Percentiles rank a stretch among this genome's conserved stretches.
Conservation (phyloP, 2,113 vertebrate species). For the Tenebrosternarchus preto region DNA sequence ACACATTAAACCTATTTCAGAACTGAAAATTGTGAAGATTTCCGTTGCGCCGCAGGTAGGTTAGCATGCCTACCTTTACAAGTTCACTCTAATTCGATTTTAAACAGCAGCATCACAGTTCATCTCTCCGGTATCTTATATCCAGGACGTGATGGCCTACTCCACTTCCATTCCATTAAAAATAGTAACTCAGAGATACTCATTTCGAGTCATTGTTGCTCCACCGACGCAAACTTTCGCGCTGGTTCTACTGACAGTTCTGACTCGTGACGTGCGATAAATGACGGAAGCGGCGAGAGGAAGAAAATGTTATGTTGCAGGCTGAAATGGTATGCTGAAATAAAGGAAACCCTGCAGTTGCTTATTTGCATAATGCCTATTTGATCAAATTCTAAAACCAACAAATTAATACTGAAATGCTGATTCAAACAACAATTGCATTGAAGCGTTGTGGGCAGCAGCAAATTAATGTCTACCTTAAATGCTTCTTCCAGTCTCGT, state of each 20-base stretch:
- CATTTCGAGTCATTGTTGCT: slow-evolving; percentile 15
- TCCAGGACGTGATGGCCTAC: neutral
- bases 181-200: neutral
- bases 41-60: neutral
- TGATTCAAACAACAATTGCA: too few species aligned
- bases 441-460: too few species aligned
- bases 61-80: slow-evolving; percentile 36
- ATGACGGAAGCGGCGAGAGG: slow-evolving; percentile 52
- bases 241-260: slow-evolving; percentile 32
- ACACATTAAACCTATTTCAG: neutral
- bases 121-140: neutral
- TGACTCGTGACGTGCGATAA: slow-evolving; percentile 45
- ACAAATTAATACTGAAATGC: neutral
- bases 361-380: too few species aligned
- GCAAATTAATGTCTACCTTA: too few species aligned
- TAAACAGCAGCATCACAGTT: neutral
- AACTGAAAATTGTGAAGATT: neutral
- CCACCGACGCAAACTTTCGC: slow-evolving; percentile 55
- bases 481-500: neutral
- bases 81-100: neutral
- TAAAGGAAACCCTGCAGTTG: too few species aligned
- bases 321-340: too few species aligned
- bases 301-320: slow-evolving; percentile 35
- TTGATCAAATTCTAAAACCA: neutral
- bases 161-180: neutral